Base-by-base conservation (phyloP, 2,797 vertebrate genomes). In the Helarctos malayanus region DNA sequence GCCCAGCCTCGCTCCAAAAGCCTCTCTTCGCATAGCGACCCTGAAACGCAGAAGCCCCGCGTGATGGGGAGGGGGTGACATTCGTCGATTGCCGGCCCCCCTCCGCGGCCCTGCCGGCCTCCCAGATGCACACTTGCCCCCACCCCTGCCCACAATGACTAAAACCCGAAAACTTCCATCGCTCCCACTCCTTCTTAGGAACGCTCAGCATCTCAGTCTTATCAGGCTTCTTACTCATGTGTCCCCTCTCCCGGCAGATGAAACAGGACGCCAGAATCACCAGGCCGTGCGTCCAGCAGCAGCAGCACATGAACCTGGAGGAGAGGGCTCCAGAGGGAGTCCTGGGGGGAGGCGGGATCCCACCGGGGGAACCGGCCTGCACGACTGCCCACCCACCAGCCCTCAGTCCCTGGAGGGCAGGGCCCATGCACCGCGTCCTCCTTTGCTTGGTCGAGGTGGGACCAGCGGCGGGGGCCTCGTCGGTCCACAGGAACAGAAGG, bases 341-440 rank as follows among this genome's bases (percentile, higher is more conserved):
- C 7, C 7, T 1, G 1, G 27, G 47, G 68, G 54, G 14, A 68
- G 65, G 61, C 16, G 5, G 19, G n/a, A 57, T 18, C 73, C 38
- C 45, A 9, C 18, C 14, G 3, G 2, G 14, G 41, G 23, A 1
- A 25, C 3, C 7, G 16, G 9, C 38, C n/a, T 0, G 2, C 19
- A 13, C 0, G 0, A 3, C 25, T 0, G 0, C 3, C 25, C 75
- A 5, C 5, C 32, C 23, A 0, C 56, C 27, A 23, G 35, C 18
- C 65, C 69, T 87, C 29, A 1, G 10, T 32, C 12, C 52, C 54
- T 0, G 3, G 75, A 45, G 29, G 27, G 54, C 84, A 14, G 63
- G 63, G 35, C 45, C 29, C 9, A 3, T 2, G 25, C 13, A 1
- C 5, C 54, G 32, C 0, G 3, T 52, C 10, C 10, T 29, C 27